Percentiles rank a stretch among this genome's conserved stretches.
Evolutionary conservation across 2,113 vertebrate species (phyloP).

Genomic region (Atlantisia rogersi): DNA sequence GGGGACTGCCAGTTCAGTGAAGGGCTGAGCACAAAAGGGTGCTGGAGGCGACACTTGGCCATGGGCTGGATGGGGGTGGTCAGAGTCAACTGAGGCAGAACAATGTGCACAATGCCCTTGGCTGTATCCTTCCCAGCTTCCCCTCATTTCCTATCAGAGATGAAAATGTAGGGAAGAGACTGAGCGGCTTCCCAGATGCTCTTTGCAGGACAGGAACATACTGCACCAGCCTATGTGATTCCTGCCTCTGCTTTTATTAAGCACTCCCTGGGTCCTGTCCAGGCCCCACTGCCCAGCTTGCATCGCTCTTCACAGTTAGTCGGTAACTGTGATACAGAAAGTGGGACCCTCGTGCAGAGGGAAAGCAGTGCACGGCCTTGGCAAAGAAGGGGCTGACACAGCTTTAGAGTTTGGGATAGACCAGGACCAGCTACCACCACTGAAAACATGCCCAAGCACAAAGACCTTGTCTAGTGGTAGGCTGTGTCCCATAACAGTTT

Average conservation of each 20-base stretch:
- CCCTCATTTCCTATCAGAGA: background rate
- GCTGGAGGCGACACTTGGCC: background rate
- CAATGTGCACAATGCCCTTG: background rate
- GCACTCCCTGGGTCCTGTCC: background rate
- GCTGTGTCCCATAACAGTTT: background rate
- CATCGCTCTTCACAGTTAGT: background rate
- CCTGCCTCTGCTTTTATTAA: background rate
- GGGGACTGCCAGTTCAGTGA: background rate
- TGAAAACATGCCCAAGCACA: background rate
- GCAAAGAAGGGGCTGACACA: background rate
- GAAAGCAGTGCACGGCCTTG: background rate
- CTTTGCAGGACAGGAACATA: background rate
- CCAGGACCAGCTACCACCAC: background rate
- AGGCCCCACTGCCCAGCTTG: background rate
- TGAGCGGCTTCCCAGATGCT: background rate
- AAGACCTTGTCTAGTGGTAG: background rate
- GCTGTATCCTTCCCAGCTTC: background rate
- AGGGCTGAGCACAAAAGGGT: background rate
- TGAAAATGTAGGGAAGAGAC: accelerated
- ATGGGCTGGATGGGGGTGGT: background rate
- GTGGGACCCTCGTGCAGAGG: background rate
- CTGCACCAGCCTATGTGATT: background rate
- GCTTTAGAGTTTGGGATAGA: background rate
- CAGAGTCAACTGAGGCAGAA: background rate
- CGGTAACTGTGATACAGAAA: background rate